Conservation (phyloP, 1,140 invertebrate genomes). For the Gryllus bimaculatus region DNA sequence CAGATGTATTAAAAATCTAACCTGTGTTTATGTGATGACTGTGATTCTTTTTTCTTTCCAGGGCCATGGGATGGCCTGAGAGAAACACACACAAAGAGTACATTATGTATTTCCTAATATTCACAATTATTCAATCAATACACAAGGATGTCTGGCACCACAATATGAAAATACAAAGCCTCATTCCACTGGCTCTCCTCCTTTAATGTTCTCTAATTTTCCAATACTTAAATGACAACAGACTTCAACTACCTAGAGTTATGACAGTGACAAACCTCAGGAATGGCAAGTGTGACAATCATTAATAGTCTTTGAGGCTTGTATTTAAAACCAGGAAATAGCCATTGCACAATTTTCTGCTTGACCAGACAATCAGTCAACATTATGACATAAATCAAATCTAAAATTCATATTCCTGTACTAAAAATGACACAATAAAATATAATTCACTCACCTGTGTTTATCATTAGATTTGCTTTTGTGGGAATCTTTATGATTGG, state of each 20-base stretch:
- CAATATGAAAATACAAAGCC: neutral
- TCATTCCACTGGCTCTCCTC: neutral
- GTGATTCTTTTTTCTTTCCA: conserved; percentile 10
- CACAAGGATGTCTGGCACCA: neutral
- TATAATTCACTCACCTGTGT: conserved; percentile 24
- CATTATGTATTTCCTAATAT: conserved; percentile 6
- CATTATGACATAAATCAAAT: neutral
- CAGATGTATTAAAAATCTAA: conserved; percentile 7
- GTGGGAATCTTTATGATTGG: conserved; percentile 25
- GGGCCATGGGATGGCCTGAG: conserved; percentile 7
- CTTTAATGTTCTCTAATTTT: too few relatives aligned
- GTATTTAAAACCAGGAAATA: neutral
- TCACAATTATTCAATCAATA: neutral
- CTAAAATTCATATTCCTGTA: neutral
- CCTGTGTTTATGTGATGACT: conserved; percentile 8
- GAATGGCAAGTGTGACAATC: neutral
- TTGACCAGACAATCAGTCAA: neutral
- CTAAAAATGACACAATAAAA: neutral
- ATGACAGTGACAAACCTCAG: neutral
- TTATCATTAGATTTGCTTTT: conserved; percentile 25
- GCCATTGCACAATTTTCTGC: neutral
- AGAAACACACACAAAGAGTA: neutral
- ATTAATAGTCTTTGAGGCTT: neutral
- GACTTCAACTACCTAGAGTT: neutral
- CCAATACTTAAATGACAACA: too few relatives aligned